Conservation (phyloP, 2,113 vertebrate genomes). For the Spizaetus ornatus region DNA sequence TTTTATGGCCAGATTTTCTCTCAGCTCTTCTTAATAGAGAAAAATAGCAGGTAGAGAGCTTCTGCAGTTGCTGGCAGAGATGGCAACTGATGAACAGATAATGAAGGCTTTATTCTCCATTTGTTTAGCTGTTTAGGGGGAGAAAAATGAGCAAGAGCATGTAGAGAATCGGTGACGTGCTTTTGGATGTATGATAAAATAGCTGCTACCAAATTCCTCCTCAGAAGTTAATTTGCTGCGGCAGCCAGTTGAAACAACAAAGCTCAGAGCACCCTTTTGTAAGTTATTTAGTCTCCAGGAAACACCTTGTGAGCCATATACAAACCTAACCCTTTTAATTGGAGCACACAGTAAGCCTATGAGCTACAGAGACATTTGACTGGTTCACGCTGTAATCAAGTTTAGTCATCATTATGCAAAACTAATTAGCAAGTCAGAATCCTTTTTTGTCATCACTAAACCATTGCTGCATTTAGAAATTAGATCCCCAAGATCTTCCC, state of each 20-base stretch:
- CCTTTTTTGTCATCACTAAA: slow-evolving; percentile 15
- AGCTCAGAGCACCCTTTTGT: neutral
- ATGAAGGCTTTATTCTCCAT: slow-evolving; percentile 1
- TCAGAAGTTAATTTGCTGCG: neutral
- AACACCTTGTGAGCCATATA: neutral
- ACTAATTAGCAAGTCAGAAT: slow-evolving; percentile 53
- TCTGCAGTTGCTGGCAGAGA: neutral
- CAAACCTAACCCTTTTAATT: neutral
- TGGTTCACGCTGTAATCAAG: slow-evolving; percentile 9
- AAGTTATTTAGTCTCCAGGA: neutral
- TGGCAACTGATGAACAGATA: neutral
- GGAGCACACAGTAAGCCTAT: neutral
- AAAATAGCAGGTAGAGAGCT: neutral
- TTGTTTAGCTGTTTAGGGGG: neutral
- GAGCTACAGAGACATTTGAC: neutral
- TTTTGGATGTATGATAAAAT: neutral
- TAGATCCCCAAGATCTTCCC: slow-evolving; percentile 36
- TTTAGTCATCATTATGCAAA: slow-evolving; percentile 64
- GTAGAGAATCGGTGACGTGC: neutral
- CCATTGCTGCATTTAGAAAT: slow-evolving; percentile 36
- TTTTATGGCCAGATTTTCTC: neutral
- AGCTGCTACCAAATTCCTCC: neutral
- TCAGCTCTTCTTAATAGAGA: neutral
- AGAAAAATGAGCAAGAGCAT: neutral
- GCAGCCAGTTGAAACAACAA: neutral